Conservation (phyloP, 2,888 invertebrate species). For the Scaptomyza caliginosa region DNA sequence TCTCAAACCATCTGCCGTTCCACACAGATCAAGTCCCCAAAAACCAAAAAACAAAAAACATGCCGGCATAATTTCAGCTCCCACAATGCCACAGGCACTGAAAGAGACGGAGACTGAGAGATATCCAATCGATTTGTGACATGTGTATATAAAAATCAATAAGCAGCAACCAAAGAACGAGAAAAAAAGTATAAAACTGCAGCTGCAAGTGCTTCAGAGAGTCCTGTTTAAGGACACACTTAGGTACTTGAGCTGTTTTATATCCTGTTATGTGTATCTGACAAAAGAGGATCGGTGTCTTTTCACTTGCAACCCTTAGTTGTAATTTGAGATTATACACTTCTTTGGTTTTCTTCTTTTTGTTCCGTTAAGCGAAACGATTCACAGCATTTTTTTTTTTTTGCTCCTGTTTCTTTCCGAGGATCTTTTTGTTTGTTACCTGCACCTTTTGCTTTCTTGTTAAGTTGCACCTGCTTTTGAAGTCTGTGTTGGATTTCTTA, state of each 20-base stretch:
- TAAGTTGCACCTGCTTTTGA: conserved; percentile 31
- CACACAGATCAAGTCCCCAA: conserved; percentile 23
- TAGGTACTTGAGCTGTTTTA: conserved; percentile 15
- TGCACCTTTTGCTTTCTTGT: conserved; percentile 5
- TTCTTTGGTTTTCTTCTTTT: not conserved
- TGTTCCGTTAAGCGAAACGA: conserved; percentile 1
- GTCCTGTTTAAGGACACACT: conserved; percentile 32
- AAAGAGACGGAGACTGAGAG: not conserved
- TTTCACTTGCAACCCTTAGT: conserved; percentile 13
- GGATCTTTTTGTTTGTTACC: conserved; percentile 18
- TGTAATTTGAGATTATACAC: conserved; percentile 17
- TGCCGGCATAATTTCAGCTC: conserved; percentile 35
- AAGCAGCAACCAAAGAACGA: conserved; percentile 14
- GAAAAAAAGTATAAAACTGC: conserved; percentile 39
- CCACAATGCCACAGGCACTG: conserved; percentile 30
- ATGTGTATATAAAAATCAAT: conserved; percentile 62
- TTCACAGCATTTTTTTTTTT: conserved; percentile 6
- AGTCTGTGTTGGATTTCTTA: conserved; percentile 10
- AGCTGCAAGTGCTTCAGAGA: conserved; percentile 34
- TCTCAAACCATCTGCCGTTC: conserved; percentile 62
- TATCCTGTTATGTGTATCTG: conserved; percentile 9
- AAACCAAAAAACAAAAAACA: conserved; percentile 9
- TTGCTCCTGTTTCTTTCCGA: not conserved
- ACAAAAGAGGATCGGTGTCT: conserved; percentile 9
- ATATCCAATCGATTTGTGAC: conserved; percentile 51